Conservation (phyloP, 2,797 vertebrate genomes). For the Synanceia verrucosa region DNA sequence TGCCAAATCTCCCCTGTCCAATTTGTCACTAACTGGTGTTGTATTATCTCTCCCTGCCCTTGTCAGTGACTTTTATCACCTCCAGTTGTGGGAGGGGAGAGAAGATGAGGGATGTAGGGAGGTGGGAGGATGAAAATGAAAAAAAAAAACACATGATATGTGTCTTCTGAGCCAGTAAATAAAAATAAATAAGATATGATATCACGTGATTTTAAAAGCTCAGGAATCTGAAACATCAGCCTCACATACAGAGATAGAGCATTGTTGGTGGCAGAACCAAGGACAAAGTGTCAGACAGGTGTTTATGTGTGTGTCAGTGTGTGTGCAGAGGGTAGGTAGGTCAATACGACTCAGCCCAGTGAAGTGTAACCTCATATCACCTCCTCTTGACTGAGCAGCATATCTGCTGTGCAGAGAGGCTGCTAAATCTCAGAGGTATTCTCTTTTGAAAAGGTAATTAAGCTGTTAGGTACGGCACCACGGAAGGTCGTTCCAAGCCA, state of each 20-base stretch:
- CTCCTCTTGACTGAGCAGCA: conserved; percentile 64
- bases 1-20: conserved; percentile 44
- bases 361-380: conserved; percentile 72
- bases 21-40: conserved; percentile 61
- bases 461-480: conserved; percentile 61
- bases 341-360: conserved; percentile 63
- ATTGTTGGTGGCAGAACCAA: conserved; percentile 41
- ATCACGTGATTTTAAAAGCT: conserved; percentile 15
- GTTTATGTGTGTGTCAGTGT: conserved; percentile 24
- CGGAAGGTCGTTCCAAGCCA: conserved; percentile 75
- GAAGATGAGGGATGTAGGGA: conserved; percentile 13
- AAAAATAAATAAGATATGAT: conserved; percentile 20
- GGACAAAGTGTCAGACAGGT: conserved; percentile 52
- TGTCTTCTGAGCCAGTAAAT: conserved; percentile 22
- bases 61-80: conserved; percentile 62
- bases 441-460: conserved; percentile 78
- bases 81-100: conserved; percentile 7
- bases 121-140: conserved; percentile 11
- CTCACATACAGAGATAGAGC: background rate
- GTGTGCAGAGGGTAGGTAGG: conserved; percentile 46
- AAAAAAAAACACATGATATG: conserved; percentile 37
- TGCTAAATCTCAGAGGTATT: conserved; percentile 72
- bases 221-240: background rate
- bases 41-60: conserved; percentile 57
- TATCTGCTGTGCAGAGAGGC: conserved; percentile 56